Evolutionary conservation across 2,797 vertebrate genomes (phyloP), one percentile per base, ranked within the genome.

Genomic region (Dendrocincla tyrannina): DNA sequence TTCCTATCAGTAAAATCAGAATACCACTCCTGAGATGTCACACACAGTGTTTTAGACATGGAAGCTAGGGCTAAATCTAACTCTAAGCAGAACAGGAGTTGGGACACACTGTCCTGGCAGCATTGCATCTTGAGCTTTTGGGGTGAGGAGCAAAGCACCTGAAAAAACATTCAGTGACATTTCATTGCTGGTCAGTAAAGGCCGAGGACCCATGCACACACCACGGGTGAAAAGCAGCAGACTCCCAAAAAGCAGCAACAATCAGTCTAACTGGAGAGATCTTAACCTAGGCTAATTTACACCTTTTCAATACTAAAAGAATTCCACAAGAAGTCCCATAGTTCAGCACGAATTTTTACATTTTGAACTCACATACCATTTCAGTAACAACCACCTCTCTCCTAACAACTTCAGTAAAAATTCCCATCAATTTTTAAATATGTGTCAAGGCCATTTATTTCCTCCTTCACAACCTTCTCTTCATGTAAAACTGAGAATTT

Each of bases 191-290:
- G 35, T 42, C 42, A 37, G 30, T 25, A 58, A 5, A 33, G 47
- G 39, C 30, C 58, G 55, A 68, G 74, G 50, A 89, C 42, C 20
- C 47, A 25, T 0, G 0, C 17, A 15, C 0, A 0, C 35, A 82
- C 8, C 56, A 41, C 0, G 0, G 44, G 13, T 42, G 35, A 80
- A 22, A 70, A 83, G 23, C 0, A 0, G 17, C 18, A 64, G 39
- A 68, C 27, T 75, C 41, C 17, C 58, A 39, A 62, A 76, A 74
- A 41, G 23, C 10, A 5, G 23, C 4, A 3, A 39, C n/a, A 17
- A 75, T 46, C 18, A 25, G 23, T 75, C 73, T 35, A 88, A 83
- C 62, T 11, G 9, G 9, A 83, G 15, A 75, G 41, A 72, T 58
- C 88, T 85, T 83, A 75, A 74, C 32, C 32, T 42, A 42, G 79